Conservation (phyloP, 2,888 invertebrate species). For the Imbricaverruca yamaguchii region DNA sequence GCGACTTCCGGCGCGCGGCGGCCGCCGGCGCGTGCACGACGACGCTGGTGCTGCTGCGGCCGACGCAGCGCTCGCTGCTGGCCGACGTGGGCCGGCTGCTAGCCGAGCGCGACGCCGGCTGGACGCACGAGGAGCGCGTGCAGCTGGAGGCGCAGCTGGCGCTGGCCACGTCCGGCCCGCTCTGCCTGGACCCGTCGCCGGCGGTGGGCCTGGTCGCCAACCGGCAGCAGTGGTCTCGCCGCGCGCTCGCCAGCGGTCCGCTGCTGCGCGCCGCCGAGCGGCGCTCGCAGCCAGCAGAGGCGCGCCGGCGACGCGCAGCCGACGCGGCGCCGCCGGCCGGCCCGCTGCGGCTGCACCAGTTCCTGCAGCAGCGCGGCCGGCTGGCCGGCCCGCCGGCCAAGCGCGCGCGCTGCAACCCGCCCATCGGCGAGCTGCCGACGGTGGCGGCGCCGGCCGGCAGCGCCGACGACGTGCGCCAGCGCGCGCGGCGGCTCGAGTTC, state of each 20-base stretch:
- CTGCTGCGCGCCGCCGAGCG: background rate
- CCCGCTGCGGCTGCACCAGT: background rate
- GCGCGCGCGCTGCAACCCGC: conserved; percentile 6
- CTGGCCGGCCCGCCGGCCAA: background rate
- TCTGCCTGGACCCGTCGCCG: conserved; percentile 83
- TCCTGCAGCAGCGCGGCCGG: background rate
- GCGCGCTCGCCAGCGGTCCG: background rate
- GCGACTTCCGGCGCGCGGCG: conserved; percentile 63
- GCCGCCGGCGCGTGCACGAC: background rate
- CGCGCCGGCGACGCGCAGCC: background rate
- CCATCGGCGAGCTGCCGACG: background rate
- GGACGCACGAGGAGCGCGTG: conserved; percentile 62
- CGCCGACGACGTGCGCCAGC: background rate
- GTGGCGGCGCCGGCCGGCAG: background rate
- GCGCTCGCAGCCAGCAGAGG: background rate
- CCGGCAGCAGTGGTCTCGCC: conserved; percentile 50
- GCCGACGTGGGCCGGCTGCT: conserved; percentile 57
- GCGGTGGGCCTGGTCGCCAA: conserved; percentile 68
- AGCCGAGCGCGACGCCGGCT: conserved; percentile 49
- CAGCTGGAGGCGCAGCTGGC: conserved; percentile 76
- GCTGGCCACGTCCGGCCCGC: conserved; percentile 72
- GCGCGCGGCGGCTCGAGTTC: background rate
- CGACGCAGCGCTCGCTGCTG: conserved; percentile 41
- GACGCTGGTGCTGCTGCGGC: conserved; percentile 10
- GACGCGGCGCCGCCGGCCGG: background rate